Evolutionary conservation across 2,888 invertebrate species (phyloP), one percentile per base, ranked within the genome.

Genomic region (Stenolophus ochropezus): DNA sequence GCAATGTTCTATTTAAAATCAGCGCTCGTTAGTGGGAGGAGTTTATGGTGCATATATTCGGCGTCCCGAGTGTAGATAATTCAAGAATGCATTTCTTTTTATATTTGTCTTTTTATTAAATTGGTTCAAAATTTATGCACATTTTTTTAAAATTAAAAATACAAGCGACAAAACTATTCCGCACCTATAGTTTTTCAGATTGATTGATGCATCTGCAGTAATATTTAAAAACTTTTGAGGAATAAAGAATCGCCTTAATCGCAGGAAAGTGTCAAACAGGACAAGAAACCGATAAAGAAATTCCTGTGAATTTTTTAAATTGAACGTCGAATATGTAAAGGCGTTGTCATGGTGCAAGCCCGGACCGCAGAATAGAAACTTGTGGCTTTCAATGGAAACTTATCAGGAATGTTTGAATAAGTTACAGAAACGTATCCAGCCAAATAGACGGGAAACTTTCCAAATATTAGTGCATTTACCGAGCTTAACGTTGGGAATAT

Each of bases 401-500:
- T 61, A 61, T 61, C 61, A 61, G 61, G 61, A 61, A 61, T 61
- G 61, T 61, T 61, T 61, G 61, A 61, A 61, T 61, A 61, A 61
- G 21, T 61, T 61, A 14, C 61, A 61, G 61, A 61, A 61, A 61
- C 61, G 61, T 61, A 61, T 25, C 61, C 61, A 61, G 61, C 61
- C 61, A 61, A 61, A 61, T 61, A 61, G 61, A 61, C 61, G 61
- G 21, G 23, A 61, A 61, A 61, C 61, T 61, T 56, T 11, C 21
- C 23, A 61, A 61, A 25, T 61, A 61, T 61, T 61, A 61, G 61
- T 61, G 61, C 23, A 56, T 18, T 56, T 56, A 56, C 56, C 56
- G 56, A 53, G 53, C 6, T 53, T 53, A 53, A 53, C 53, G 53
- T 53, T 53, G 53, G 11, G 56, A 56, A 56, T 56, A 56, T 56